A percentile compares a stretch with the other conserved stretches of the same genome.
Evolutionary conservation across 2,113 vertebrate genomes (phyloP).

Genomic region (Albula goreensis): DNA sequence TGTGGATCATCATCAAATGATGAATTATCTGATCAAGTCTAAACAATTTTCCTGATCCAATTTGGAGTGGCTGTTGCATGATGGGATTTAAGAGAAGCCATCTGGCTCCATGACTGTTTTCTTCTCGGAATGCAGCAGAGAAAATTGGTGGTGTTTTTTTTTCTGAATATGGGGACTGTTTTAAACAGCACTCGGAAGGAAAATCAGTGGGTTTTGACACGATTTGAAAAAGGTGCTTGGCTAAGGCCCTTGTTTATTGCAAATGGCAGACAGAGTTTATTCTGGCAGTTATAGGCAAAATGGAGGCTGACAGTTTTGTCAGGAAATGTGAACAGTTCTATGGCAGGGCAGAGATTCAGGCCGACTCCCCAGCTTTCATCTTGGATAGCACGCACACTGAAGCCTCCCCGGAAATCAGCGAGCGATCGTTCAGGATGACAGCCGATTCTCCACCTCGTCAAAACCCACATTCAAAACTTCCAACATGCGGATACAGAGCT

Average conservation of each 20-base stretch:
- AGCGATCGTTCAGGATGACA: constrained; percentile 61
- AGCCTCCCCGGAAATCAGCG: constrained; percentile 53
- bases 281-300: constrained; percentile 63
- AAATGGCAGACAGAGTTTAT: constrained; percentile 73
- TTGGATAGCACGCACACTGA: constrained; percentile 60
- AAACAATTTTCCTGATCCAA: background rate
- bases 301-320: constrained; percentile 77
- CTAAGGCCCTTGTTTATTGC: constrained; percentile 61
- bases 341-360: constrained; percentile 68
- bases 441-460: constrained; percentile 51
- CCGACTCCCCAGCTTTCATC: constrained; percentile 74
- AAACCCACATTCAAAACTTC: constrained; percentile 43
- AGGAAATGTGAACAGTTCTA: constrained; percentile 74
- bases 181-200: constrained; percentile 35
- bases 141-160: constrained; percentile 2
- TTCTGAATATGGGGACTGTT: constrained; percentile 4
- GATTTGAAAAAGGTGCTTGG: constrained; percentile 56
- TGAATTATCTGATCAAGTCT: constrained; percentile 9
- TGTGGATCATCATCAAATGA: constrained; percentile 11
- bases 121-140: background rate
- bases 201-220: constrained; percentile 52
- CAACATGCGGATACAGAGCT: constrained; percentile 52
- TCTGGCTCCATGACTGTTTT: background rate
- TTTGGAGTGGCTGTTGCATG: background rate
- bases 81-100: background rate